These are phyloP conservation scores for Drosophila flavopinicola DNA, from an alignment of 2,888 invertebrate genomes.

Conservation along the genomic window DNA sequence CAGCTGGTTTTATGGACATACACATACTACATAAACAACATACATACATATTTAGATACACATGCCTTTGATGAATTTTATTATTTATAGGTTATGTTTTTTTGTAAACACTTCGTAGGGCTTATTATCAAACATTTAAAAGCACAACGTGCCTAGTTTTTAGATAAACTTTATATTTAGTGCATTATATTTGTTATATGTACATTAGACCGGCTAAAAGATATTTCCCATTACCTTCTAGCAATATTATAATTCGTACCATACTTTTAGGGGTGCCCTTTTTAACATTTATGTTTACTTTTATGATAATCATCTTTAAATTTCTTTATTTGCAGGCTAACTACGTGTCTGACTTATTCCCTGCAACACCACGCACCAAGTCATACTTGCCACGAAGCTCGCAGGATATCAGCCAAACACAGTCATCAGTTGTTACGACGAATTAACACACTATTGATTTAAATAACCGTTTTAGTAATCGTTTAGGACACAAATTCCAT, in stretches of 20 bases:
- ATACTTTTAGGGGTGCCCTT: constrained; percentile 68
- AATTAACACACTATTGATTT: constrained; percentile 49
- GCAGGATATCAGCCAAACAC: constrained; percentile 75
- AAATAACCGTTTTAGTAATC: constrained; percentile 14
- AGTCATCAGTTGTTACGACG: constrained; percentile 54
- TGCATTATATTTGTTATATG: too few relatives aligned
- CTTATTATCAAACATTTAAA: too few relatives aligned
- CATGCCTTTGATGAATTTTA: not conserved
- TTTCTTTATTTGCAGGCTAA: constrained; percentile 80
- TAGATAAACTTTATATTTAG: too few relatives aligned
- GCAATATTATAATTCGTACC: too few relatives aligned
- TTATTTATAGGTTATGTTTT: too few relatives aligned
- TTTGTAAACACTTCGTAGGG: too few relatives aligned
- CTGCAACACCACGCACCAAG: constrained; percentile 51
- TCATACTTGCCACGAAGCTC: constrained; percentile 74
- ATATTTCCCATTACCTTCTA: too few relatives aligned
- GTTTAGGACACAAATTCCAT: constrained; percentile 66
- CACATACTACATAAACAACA: not conserved
- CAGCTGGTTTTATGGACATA: constrained; percentile 17
- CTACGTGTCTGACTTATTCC: constrained; percentile 82
- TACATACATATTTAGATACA: constrained; percentile 1
- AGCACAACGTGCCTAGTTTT: too few relatives aligned
- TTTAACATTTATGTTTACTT: not conserved
- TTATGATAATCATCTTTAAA: constrained; percentile 1
- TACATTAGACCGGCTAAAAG: too few relatives aligned